Percentiles rank a stretch among this genome's conserved stretches.
These are phyloP conservation scores for Pseudomugil gertrudae DNA, from an alignment of 2,797 vertebrate species.

Conservation along the genomic window DNA sequence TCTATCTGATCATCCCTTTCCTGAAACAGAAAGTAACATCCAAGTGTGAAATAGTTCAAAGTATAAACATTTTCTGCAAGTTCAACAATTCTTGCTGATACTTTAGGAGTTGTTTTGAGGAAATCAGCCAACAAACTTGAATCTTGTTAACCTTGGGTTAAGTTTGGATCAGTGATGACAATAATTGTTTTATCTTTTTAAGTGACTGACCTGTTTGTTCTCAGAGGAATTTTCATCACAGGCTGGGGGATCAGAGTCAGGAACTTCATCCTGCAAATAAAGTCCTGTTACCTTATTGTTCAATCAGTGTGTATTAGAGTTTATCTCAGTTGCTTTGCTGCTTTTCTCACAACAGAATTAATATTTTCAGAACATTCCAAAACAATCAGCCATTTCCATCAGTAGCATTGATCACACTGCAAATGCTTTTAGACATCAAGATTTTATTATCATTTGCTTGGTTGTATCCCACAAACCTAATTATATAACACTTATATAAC, in stretches of 20 bases:
- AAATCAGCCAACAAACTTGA: too few relatives aligned
- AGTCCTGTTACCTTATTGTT: not conserved
- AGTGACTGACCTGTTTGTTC: slow-evolving; percentile 50
- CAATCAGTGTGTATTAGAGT: too few relatives aligned
- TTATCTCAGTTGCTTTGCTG: too few relatives aligned
- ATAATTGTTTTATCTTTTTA: not conserved
- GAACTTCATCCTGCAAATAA: slow-evolving; percentile 45
- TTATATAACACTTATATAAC: too few relatives aligned
- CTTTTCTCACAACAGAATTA: too few relatives aligned
- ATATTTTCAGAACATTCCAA: too few relatives aligned
- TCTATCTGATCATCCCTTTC: slow-evolving; percentile 45
- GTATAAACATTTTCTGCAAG: not conserved
- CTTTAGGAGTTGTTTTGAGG: slow-evolving; percentile 63
- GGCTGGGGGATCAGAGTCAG: slow-evolving; percentile 36
- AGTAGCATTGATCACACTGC: too few relatives aligned
- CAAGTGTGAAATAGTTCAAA: not conserved
- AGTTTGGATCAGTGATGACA: not conserved
- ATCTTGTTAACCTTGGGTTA: too few relatives aligned
- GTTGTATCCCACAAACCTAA: too few relatives aligned
- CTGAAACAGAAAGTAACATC: slow-evolving; percentile 40
- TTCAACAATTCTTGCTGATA: slow-evolving; percentile 6
- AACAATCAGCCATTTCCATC: too few relatives aligned
- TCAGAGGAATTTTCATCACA: slow-evolving; percentile 57
- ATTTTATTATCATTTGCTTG: too few relatives aligned
- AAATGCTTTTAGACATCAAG: too few relatives aligned